phyloP scores from a whole-genome alignment of 1,140 invertebrate genomes.

The Melipona quadrifasciata region DNA sequence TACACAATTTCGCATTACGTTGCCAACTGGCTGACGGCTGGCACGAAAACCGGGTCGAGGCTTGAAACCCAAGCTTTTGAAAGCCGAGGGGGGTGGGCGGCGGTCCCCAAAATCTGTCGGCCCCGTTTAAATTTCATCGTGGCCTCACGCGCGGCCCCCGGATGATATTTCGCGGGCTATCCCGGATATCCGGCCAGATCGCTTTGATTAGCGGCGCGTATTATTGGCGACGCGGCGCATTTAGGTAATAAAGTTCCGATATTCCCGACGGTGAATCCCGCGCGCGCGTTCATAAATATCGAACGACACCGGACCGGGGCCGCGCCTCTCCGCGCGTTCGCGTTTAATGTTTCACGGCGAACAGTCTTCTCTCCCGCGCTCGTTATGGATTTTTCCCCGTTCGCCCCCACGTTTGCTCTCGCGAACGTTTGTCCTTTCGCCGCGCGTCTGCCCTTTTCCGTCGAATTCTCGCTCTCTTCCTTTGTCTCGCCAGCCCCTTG shows the following conservation, averaged over 20 bases:
- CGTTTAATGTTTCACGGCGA: not conserved
- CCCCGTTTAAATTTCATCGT: conserved; percentile 25
- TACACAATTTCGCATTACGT: conserved; percentile 54
- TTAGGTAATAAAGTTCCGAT: conserved; percentile 43
- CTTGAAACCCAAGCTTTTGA: not conserved
- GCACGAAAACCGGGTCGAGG: too few relatives aligned
- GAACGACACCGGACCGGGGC: not conserved
- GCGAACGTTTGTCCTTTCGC: not conserved
- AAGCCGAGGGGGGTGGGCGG: not conserved
- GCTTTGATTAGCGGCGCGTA: conserved; percentile 44
- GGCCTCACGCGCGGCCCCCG: not conserved
- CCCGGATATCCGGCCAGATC: not conserved
- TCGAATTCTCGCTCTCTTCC: not conserved
- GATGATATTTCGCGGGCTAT: conserved; percentile 14
- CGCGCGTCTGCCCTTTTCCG: not conserved
- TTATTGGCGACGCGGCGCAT: conserved; percentile 31
- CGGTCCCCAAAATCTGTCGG: not conserved
- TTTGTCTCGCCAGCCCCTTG: not conserved
- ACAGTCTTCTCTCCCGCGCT: too few relatives aligned
- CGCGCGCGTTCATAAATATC: not conserved
- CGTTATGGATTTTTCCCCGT: conserved; percentile 3
- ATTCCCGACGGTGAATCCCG: not conserved
- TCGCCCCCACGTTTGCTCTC: not conserved
- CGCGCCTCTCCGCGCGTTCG: not conserved
- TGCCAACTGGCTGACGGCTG: not conserved